Conservation (phyloP, 1,140 invertebrate species). For the Chymomyza costata region DNA sequence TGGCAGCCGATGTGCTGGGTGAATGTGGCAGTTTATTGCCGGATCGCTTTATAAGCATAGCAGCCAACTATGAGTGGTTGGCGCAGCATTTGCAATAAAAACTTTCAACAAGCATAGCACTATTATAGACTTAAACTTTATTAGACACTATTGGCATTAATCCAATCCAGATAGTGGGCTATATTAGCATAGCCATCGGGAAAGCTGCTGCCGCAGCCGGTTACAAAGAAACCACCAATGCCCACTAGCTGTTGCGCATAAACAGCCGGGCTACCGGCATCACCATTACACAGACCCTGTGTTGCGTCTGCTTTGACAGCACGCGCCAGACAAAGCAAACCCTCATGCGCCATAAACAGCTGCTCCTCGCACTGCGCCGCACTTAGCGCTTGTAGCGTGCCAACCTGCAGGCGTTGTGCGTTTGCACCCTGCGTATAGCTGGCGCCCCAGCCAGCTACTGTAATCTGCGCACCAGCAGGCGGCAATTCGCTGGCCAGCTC, state of each 20-base stretch:
- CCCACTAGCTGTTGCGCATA: conserved; percentile 56
- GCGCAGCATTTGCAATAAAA: conserved; percentile 44
- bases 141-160: conserved; percentile 43
- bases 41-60: conserved; percentile 58
- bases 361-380: conserved; percentile 27
- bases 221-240: conserved; percentile 51
- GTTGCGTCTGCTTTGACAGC: not conserved
- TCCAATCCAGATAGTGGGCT: conserved; percentile 75
- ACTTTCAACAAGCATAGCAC: not conserved
- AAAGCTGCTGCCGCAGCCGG: conserved; percentile 42
- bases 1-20: conserved; percentile 44
- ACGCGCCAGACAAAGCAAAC: conserved; percentile 47
- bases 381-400: conserved; percentile 32
- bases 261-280: conserved; percentile 62
- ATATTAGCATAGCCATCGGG: conserved; percentile 79
- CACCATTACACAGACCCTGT: conserved; percentile 51
- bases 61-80: conserved; percentile 54
- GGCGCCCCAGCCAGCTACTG: conserved; percentile 55
- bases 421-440: conserved; percentile 13
- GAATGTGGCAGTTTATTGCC: conserved; percentile 56
- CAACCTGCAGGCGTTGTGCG: conserved; percentile 45
- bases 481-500: conserved; percentile 37
- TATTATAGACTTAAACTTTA: not conserved
- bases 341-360: conserved; percentile 31
- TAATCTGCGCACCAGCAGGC: conserved; percentile 31